Evolutionary conservation across 2,113 vertebrate genomes (phyloP), one percentile per base, ranked within the genome.

Genomic region (Syrmaticus mikado): DNA sequence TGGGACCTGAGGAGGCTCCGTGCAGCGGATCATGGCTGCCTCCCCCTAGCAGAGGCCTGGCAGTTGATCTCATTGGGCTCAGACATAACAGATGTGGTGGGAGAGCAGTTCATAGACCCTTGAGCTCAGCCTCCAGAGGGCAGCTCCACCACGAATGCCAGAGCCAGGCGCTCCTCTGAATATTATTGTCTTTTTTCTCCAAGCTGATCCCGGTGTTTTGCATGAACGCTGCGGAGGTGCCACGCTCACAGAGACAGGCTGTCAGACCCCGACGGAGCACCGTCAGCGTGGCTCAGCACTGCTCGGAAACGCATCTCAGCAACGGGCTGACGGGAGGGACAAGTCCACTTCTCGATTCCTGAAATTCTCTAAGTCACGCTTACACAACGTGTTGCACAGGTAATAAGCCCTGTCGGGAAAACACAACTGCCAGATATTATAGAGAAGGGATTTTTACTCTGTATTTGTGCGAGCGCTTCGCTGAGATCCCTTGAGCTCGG

Each of bases 1-100:
- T 18, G 93, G 83, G 94, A 83, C 79, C 68, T 78, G 6, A 20
- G 22, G 71, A 64, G 82, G 82, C 80, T 94, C 65, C 5, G 1
- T 0, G 3, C 34, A 64, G 55, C 50, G 75, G 79, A 82, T 73
- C 57, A 27, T 2, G 6, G 20, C 36, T 60, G 57, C 32, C 24
- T 62, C 64, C 82, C 53, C 40, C 38, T 40, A 72, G 52, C 55
- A 57, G 41, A 38, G 52, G 61, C 20, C 66, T 50, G 27, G 68
- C 68, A 36, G 40, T 62, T 46, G 8, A 10, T 28, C 45, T n/a
- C 61, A 9, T 2, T 16, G 28, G 43, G 66, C 43, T 52, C 36
- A n/a, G 79, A 32, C 6, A 17, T 55, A 57, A 79, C 61, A 76
- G 70, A 3, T 3, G 4, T 5, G 36, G 22, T 48, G 65, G 24